These are phyloP conservation scores for Microtus californicus DNA, from an alignment of 2,797 vertebrate genomes.

Conservation along the genomic window DNA sequence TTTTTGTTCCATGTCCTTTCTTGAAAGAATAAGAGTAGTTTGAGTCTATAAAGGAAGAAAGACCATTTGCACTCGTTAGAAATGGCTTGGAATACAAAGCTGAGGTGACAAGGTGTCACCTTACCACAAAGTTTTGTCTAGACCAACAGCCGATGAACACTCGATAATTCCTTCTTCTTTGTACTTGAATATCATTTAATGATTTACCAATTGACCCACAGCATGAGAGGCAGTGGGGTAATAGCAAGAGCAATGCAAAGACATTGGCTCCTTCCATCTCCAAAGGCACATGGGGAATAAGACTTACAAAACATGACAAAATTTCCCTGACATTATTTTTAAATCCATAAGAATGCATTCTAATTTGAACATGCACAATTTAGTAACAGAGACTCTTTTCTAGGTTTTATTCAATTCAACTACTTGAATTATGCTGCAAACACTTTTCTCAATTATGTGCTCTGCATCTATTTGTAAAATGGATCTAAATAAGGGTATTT, in stretches of 20 bases:
- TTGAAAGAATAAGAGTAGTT: slow-evolving; percentile 1
- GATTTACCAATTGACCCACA: not conserved
- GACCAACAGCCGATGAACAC: not conserved
- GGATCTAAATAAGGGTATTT: not conserved
- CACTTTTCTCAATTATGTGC: not conserved
- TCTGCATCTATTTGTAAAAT: not conserved
- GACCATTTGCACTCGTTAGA: not conserved
- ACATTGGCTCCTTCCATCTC: not conserved
- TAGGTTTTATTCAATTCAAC: slow-evolving; percentile 13
- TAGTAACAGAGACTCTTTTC: not conserved
- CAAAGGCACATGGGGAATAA: not conserved
- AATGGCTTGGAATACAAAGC: not conserved
- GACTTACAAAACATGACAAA: not conserved
- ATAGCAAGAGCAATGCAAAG: not conserved
- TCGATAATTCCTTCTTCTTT: not conserved
- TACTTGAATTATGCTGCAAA: not conserved
- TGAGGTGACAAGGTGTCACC: not conserved
- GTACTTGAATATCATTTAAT: not conserved
- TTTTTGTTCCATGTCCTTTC: not conserved
- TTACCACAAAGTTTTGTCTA: not conserved
- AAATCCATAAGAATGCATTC: not conserved
- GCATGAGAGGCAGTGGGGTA: not conserved
- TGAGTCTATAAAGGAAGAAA: slow-evolving; percentile 23
- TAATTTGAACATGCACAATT: not conserved
- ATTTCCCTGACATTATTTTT: not conserved